Evolutionary conservation across 1,140 invertebrate genomes (phyloP), one percentile per base, ranked within the genome.

Genomic region (Tetramorium parvispinum): DNA sequence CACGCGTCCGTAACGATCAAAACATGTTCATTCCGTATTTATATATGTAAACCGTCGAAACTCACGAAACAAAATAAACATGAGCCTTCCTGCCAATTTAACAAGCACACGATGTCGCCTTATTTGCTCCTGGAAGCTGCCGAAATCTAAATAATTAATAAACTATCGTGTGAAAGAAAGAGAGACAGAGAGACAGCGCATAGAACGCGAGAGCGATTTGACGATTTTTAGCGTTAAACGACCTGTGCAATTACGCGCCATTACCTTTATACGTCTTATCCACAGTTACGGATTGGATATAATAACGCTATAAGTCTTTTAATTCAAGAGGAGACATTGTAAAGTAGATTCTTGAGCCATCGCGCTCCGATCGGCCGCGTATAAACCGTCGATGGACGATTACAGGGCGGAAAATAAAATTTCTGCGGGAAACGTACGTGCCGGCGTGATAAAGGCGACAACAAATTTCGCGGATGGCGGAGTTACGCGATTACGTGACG

Each of bases 401-500:
- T 83, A 83, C 79, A 57, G 79, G 61, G 79, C 79, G 79, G 79
- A 83, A 83, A 83, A 83, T 83, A 83, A 83, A 83, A 83, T 83
- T 83, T 83, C 79, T 16, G 24, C 40, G 37, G 53, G 27, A 83
- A 83, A 75, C 75, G 75, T 85, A 78, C 83, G 75, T 79, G 83
- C 83, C 27, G 51, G 83, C 11, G 68, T 75, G 83, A 85, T 85
- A 85, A 85, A 85, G 59, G 73, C 61, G 83, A 59, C 83, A 85
- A 85, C 73, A 78, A 85, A 85, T 85, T 85, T 85, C 83, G 71
- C 83, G 75, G 83, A 85, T 85, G 83, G 83, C 61, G 61, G 73
- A 66, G 73, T 85, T 85, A 85, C 83, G 73, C 83, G 83, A 85
- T 85, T 85, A 85, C 75, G 75, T 85, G 83, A 85, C 73, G 75